A percentile compares a stretch with the other conserved stretches of the same genome.
Conservation (phyloP, 37 sponge, comb jelly and placozoan species). For the Chondrilla cf. caribensis region DNA sequence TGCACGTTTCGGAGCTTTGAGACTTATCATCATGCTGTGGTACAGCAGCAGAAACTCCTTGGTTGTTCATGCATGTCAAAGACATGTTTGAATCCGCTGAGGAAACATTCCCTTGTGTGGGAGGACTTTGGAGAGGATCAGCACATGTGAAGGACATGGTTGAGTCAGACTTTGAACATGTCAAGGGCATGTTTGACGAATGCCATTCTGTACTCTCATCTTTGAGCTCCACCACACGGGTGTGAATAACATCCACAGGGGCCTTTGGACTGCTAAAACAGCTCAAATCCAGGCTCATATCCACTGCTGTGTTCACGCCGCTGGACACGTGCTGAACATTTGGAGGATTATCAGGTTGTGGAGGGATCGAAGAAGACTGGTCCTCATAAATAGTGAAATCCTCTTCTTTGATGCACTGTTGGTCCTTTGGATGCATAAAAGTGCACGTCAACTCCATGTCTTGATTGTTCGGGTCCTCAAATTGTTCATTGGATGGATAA, state of each 20-base stretch:
- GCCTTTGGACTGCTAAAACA: not conserved
- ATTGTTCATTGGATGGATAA: not conserved
- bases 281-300: constrained; percentile 1
- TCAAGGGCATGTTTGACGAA: not conserved
- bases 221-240: not conserved
- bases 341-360: not conserved
- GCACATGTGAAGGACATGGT: not conserved
- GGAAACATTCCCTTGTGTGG: not conserved
- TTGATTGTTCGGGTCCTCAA: not conserved
- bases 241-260: not conserved
- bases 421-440: no score
- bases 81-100: not conserved
- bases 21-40: not conserved
- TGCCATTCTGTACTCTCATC: not conserved
- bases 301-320: not conserved
- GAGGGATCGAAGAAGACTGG: no score
- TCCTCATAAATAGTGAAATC: no score
- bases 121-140: not conserved
- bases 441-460: not conserved
- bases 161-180: not conserved
- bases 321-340: not conserved
- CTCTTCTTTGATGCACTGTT: no score
- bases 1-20: not conserved
- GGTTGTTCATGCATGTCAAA: not conserved
- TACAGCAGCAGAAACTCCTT: not conserved